Evolutionary conservation across 2,113 vertebrate species (phyloP).

Genomic region (Vidua macroura): DNA sequence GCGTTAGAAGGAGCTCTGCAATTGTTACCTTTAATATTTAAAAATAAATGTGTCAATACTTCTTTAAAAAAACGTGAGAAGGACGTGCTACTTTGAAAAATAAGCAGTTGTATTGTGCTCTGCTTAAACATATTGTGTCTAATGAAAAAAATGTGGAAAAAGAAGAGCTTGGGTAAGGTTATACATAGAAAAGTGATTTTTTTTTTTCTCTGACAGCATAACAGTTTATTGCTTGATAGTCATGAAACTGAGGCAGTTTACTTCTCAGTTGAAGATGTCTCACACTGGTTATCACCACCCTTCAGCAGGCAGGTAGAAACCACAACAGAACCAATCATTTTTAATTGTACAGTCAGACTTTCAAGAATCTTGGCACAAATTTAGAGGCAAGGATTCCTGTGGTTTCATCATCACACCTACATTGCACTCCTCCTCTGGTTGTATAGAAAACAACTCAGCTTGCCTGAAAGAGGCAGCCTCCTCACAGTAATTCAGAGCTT

Average conservation of each 20-base stretch:
- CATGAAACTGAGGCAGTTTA: neutral
- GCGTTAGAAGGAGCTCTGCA: neutral
- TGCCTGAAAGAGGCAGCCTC: neutral
- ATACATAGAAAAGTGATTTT: neutral
- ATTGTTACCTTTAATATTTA: neutral
- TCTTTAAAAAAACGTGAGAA: neutral
- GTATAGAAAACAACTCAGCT: neutral
- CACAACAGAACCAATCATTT: neutral
- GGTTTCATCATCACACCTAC: neutral
- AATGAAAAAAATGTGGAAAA: neutral
- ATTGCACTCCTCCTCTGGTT: neutral
- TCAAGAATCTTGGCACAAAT: neutral
- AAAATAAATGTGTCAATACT: neutral
- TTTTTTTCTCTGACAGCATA: neutral
- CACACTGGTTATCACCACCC: neutral
- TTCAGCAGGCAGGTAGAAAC: neutral
- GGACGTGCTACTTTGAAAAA: neutral
- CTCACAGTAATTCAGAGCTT: neutral
- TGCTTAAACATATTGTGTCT: neutral
- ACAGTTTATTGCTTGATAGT: neutral
- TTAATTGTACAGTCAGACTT: accelerated
- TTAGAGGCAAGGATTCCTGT: neutral
- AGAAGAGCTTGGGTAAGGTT: neutral
- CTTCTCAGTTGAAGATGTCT: neutral
- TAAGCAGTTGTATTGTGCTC: neutral